A percentile compares a stretch with the other conserved stretches of the same genome.
These are phyloP conservation scores for Psettodes erumei DNA, from an alignment of 2,113 vertebrate species.

Conservation along the genomic window DNA sequence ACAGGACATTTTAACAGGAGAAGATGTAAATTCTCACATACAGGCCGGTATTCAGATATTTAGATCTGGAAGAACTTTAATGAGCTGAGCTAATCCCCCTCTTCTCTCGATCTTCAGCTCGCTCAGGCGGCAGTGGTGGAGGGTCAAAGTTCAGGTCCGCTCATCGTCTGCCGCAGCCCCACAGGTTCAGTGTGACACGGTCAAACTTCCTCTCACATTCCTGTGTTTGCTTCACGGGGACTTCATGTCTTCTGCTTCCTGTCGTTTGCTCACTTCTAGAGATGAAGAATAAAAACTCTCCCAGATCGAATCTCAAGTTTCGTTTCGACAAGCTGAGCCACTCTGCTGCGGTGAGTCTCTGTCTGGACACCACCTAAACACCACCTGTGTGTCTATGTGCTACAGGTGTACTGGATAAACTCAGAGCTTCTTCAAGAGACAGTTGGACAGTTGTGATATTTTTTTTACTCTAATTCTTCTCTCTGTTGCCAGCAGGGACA, in stretches of 20 bases:
- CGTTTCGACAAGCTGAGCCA: slow-evolving; percentile 94
- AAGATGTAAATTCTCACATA: too few relatives aligned
- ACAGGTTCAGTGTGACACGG: slow-evolving; percentile 80
- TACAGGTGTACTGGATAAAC: too few relatives aligned
- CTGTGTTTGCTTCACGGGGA: not conserved
- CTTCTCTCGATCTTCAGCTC: slow-evolving; percentile 74
- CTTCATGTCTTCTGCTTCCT: too few relatives aligned
- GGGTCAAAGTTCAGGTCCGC: slow-evolving; percentile 83
- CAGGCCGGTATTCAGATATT: too few relatives aligned
- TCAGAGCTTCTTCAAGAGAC: too few relatives aligned
- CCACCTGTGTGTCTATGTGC: too few relatives aligned
- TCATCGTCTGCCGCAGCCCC: slow-evolving; percentile 91
- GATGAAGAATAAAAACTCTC: slow-evolving; percentile 90
- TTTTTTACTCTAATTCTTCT: not conserved
- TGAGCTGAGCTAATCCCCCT: too few relatives aligned
- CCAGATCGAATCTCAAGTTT: slow-evolving; percentile 94
- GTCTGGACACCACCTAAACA: too few relatives aligned
- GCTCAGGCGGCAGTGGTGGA: slow-evolving; percentile 78
- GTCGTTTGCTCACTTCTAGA: slow-evolving; percentile 78
- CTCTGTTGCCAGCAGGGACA: slow-evolving; percentile 62
- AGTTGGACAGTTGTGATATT: not conserved
- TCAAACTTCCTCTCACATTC: not conserved
- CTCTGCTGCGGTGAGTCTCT: slow-evolving; percentile 82
- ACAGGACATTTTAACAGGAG: too few relatives aligned
- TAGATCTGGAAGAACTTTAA: too few relatives aligned